A percentile compares a stretch with the other conserved stretches of the same genome.
Conservation (phyloP, 92 coral and sea anemone genomes). For the Zoanthus sociatus region DNA sequence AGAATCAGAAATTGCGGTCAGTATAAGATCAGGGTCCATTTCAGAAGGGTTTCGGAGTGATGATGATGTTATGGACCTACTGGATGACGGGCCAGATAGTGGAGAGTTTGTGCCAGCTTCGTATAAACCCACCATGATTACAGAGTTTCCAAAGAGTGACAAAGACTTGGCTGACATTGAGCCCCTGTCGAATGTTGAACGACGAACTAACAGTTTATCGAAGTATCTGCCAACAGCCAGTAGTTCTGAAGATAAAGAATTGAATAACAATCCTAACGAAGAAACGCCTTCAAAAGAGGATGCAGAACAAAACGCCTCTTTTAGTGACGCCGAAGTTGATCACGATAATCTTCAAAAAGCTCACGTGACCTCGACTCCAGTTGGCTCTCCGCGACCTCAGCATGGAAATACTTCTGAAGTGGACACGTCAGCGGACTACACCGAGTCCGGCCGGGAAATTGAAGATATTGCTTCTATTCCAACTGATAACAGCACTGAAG, state of each 20-base stretch:
- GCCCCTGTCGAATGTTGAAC: slow-evolving; percentile 32
- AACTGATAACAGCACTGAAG: not conserved
- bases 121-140: slow-evolving; percentile 44
- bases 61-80: slow-evolving; percentile 96
- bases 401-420: not conserved
- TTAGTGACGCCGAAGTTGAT: slow-evolving; percentile 84
- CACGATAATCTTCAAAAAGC: slow-evolving; percentile 54
- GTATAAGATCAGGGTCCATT: slow-evolving; percentile 75
- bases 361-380: slow-evolving; percentile 67
- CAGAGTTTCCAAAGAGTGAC: slow-evolving; percentile 44
- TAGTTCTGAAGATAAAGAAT: slow-evolving; percentile 7
- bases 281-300: slow-evolving; percentile 7
- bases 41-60: slow-evolving; percentile 94
- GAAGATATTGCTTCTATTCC: not conserved
- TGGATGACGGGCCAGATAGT: slow-evolving; percentile 77
- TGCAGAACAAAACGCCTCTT: slow-evolving; percentile 38
- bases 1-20: slow-evolving; percentile 57
- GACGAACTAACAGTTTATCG: slow-evolving; percentile 42
- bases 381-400: slow-evolving; percentile 38
- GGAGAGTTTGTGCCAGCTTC: slow-evolving; percentile 60
- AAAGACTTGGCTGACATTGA: slow-evolving; percentile 17
- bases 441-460: slow-evolving; percentile 25
- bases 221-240: slow-evolving; percentile 41
- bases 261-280: not conserved
- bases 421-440: slow-evolving; percentile 20